Base-by-base conservation (phyloP, 2,113 vertebrate genomes). In the Tragelaphus imberbis region DNA sequence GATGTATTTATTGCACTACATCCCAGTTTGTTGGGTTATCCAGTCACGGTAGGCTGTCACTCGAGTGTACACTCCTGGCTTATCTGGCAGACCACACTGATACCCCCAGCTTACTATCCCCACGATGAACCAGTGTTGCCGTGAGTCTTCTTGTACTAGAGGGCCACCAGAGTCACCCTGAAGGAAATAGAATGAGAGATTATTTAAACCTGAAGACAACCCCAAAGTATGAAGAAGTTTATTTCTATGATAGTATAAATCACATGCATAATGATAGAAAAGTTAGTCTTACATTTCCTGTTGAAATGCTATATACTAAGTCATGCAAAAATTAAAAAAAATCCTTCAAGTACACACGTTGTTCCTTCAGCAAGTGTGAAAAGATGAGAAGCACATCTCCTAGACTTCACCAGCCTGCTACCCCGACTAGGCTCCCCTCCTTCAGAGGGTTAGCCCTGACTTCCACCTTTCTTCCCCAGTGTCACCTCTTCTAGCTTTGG, bases 101-200 rank as follows among this genome's bases (percentile, higher is more conserved):
- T 98, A 97, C 7, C 99, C 99, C 99, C 99, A 99, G 98, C 99
- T 99, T 71, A 99, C 99, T 96, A 99, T 99, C 86, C 99, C 99
- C 88, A 98, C 98, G 2, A 99, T 98, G 93, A 98, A 99, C 99
- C 99, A 99, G 84, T 98, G 98, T 71, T 97, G 97, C 90, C 98
- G 98, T 56, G 98, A 95, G 97, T 99, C 99, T 3, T 97, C 97
- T 17, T 99, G 99, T 44, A 99, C 99, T 86, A 99, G 80, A 19
- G 99, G 99, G 44, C 99, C 99, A 84, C 99, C 99, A 33, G 99
- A 99, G 88, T 99, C 99, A 55, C 99, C 99, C 99, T 99, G 92
- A 61, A 55, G 96, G 63, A 98, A 87, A 97, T 47, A 97, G 87
- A 98, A 44, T 33, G 68, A 44, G 49, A 84, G 30, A 47, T 92